These are phyloP conservation scores for Hydrozoanthus gracilis DNA, from an alignment of 92 coral and sea anemone genomes.

Conservation along the genomic window DNA sequence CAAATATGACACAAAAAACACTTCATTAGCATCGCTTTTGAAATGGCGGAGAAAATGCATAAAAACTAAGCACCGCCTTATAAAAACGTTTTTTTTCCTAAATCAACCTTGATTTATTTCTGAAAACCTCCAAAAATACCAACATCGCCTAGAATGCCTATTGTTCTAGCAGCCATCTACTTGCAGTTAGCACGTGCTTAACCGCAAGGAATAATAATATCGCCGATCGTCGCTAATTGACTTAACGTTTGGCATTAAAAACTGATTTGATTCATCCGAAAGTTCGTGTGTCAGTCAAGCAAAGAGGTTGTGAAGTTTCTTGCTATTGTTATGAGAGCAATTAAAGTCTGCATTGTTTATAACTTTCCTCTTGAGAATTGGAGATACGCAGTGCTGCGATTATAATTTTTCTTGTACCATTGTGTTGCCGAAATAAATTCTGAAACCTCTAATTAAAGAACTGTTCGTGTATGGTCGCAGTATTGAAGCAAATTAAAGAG, in stretches of 20 bases:
- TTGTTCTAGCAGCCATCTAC: neutral
- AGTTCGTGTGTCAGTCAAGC: neutral
- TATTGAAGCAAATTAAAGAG: neutral
- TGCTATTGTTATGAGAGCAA: constrained; percentile 5
- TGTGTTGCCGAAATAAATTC: neutral
- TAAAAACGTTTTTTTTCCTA: too few species aligned
- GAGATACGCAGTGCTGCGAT: neutral
- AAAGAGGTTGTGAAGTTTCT: neutral
- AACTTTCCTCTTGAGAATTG: neutral
- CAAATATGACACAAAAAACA: too few species aligned
- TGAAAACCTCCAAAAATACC: too few species aligned
- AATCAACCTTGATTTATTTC: too few species aligned
- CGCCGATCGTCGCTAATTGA: neutral
- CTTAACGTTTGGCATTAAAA: neutral
- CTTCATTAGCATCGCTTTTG: too few species aligned
- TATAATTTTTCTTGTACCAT: neutral
- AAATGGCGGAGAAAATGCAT: too few species aligned
- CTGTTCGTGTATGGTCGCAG: neutral
- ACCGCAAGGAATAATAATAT: neutral
- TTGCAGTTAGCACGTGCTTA: neutral
- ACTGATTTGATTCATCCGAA: neutral
- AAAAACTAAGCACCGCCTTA: too few species aligned
- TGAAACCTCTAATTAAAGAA: neutral
- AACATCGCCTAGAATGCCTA: neutral
- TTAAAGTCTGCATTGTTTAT: neutral